Evolutionary conservation across 2,113 vertebrate species (phyloP).

Genomic region (Odocoileus virginianus): DNA sequence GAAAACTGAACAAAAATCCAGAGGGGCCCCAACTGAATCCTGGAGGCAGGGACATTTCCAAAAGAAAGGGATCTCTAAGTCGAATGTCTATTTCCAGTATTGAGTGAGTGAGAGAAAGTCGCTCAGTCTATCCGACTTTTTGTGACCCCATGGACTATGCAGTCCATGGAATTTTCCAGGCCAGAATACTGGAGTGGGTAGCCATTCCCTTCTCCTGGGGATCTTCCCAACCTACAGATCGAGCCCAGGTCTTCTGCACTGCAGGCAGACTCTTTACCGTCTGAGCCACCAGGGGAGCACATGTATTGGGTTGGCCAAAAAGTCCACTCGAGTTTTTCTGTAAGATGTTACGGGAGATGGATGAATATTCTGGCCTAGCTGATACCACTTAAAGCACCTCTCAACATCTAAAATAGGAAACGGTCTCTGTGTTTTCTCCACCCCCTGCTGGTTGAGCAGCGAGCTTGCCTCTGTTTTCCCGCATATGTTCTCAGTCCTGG

Average conservation of each 20-base stretch:
- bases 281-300: background rate
- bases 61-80: background rate
- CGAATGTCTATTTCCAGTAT: background rate
- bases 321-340: background rate
- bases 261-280: background rate
- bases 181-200: background rate
- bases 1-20: background rate
- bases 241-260: background rate
- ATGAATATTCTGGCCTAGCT: no score
- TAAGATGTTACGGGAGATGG: background rate
- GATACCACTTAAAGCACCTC: background rate
- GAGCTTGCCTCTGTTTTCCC: background rate
- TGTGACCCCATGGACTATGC: background rate
- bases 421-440: accelerated
- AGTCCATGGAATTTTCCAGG: background rate
- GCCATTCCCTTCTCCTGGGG: background rate
- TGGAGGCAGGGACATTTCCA: background rate
- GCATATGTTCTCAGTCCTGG: accelerated
- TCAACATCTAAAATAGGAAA: background rate
- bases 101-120: background rate
- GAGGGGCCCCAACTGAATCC: accelerated
- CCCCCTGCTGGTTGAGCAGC: accelerated
- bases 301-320: background rate
- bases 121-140: accelerated
- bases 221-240: background rate